Evolutionary conservation across 1,140 invertebrate species (phyloP).

Genomic region (Musca domestica): DNA sequence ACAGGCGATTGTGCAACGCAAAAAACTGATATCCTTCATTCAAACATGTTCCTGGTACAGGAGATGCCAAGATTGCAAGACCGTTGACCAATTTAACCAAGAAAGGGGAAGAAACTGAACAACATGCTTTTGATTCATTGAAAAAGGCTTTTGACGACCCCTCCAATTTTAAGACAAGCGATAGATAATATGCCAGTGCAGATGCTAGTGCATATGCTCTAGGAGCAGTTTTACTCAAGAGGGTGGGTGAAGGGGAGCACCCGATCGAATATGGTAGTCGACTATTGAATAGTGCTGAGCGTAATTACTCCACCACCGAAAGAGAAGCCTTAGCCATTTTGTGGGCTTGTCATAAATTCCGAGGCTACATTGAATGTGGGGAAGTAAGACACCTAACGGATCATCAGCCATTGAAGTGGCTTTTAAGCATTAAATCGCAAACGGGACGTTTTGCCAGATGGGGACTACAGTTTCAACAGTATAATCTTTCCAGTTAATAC

Average conservation of each 20-base stretch:
- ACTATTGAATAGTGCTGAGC: slow-evolving; percentile 51
- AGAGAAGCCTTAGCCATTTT: slow-evolving; percentile 53
- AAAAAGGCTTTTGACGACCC: too few relatives aligned
- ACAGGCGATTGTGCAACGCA: too few relatives aligned
- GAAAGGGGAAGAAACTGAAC: too few relatives aligned
- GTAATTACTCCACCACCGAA: too few relatives aligned
- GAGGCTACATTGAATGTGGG: slow-evolving; percentile 33
- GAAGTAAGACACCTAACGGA: slow-evolving; percentile 44
- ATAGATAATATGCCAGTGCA: too few relatives aligned
- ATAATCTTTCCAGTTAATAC: slow-evolving; percentile 29
- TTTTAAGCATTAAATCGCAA: slow-evolving; percentile 37
- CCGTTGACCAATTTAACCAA: too few relatives aligned
- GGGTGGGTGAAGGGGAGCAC: slow-evolving; percentile 5
- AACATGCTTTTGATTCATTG: too few relatives aligned
- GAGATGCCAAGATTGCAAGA: too few relatives aligned
- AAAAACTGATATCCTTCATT: too few relatives aligned
- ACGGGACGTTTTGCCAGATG: slow-evolving; percentile 43
- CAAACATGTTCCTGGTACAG: too few relatives aligned
- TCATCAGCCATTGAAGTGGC: slow-evolving; percentile 37
- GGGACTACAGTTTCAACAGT: slow-evolving; percentile 30
- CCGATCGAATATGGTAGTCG: slow-evolving; percentile 30
- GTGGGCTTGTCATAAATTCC: slow-evolving; percentile 47
- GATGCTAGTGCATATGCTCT: too few relatives aligned
- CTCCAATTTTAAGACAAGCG: too few relatives aligned
- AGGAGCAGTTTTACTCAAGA: neutral